Conservation (phyloP, 2,113 vertebrate genomes). For the Fulica atra region DNA sequence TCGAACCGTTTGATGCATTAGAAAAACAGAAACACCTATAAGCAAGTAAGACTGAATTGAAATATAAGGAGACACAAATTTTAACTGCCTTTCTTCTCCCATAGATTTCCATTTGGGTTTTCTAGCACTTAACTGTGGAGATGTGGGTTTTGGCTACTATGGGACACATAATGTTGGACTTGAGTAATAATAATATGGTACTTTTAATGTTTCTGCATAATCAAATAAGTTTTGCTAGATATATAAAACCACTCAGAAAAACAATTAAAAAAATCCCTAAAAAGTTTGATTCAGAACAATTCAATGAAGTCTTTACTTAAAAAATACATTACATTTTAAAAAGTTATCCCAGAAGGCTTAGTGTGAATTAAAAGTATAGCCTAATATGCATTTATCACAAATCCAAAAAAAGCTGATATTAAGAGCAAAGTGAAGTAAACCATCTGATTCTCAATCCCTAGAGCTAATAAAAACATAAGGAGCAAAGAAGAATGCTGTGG, state of each 20-base stretch:
- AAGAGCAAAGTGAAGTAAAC: not conserved
- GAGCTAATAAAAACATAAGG: not conserved
- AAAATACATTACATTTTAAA: not conserved
- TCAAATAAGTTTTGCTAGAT: not conserved
- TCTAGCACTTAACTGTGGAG: not conserved
- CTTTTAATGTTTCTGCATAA: not conserved
- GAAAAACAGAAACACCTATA: not conserved
- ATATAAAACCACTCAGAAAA: not conserved
- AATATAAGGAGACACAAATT: not conserved
- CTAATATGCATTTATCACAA: not conserved
- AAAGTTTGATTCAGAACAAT: not conserved
- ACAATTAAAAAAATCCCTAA: not conserved
- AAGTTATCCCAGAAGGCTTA: not conserved
- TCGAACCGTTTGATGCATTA: not conserved
- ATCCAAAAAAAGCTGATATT: accelerated
- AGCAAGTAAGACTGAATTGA: not conserved
- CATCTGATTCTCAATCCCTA: not conserved
- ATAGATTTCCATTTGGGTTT: not conserved
- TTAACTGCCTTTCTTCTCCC: not conserved
- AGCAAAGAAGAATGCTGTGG: accelerated
- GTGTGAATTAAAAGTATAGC: not conserved
- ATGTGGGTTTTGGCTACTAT: not conserved
- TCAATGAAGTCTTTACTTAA: not conserved
- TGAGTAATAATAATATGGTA: not conserved
- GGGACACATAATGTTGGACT: not conserved